phyloP scores from a whole-genome alignment of 92 coral and sea anemone species.

The Palythoa grandiflora region DNA sequence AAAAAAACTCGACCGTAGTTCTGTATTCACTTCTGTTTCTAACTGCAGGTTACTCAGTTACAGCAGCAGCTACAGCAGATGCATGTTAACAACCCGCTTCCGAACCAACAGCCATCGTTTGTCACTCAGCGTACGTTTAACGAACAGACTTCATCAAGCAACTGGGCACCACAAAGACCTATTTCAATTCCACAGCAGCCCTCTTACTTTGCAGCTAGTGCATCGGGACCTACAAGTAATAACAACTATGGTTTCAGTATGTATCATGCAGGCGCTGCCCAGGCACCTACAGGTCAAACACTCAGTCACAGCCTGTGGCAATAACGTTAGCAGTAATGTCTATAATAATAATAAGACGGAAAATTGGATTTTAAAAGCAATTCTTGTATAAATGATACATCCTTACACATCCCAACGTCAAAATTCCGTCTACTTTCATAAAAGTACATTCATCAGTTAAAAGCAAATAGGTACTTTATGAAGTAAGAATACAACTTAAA shows the following conservation, averaged over 20 bases:
- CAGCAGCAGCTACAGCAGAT: conserved; percentile 95
- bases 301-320: conserved; percentile 94
- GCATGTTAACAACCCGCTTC: conserved; percentile 66
- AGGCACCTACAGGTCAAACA: conserved; percentile 85
- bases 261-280: conserved; percentile 72
- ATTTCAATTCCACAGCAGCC: conserved; percentile 82
- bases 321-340: conserved; percentile 34
- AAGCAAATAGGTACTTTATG: too few species aligned
- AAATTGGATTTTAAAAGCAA: not conserved
- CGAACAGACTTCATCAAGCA: conserved; percentile 48
- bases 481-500: too few species aligned
- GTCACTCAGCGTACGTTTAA: conserved; percentile 55
- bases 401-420: not conserved
- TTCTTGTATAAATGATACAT: not conserved
- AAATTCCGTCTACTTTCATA: not conserved
- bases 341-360: not conserved
- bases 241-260: conserved; percentile 47
- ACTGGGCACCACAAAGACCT: conserved; percentile 77
- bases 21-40: not conserved
- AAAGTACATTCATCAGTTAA: not conserved
- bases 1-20: not conserved
- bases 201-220: conserved; percentile 72
- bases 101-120: conserved; percentile 68
- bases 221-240: conserved; percentile 75
- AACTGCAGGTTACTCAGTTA: conserved; percentile 63